Conservation (phyloP, 2,888 invertebrate species). For the Plebejus melissa region DNA sequence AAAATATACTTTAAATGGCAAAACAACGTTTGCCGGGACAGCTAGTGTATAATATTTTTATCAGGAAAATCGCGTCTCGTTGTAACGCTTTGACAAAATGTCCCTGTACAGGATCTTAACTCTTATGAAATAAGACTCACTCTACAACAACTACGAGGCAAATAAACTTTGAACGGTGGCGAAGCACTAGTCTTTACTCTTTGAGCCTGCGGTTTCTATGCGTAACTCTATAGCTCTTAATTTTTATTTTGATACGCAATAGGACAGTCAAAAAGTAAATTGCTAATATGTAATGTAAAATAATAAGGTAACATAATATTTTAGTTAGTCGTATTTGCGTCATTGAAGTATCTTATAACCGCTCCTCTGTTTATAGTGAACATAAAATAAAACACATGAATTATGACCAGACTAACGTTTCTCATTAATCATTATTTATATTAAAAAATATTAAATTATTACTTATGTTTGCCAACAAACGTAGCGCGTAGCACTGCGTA, state of each 20-base stretch:
- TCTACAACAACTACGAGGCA: background rate
- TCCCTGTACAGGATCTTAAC: background rate
- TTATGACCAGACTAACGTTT: background rate
- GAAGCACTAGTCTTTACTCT: background rate
- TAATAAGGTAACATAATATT: constrained; percentile 1
- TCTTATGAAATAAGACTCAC: background rate
- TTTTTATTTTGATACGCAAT: constrained; percentile 3
- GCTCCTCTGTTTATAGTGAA: background rate
- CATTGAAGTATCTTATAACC: background rate
- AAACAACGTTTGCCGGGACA: too few species aligned
- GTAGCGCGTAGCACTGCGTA: constrained; percentile 2
- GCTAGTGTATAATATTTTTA: background rate
- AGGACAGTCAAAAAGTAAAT: constrained; percentile 9
- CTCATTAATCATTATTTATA: background rate
- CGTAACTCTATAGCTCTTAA: background rate
- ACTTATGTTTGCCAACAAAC: background rate
- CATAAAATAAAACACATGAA: constrained; percentile 12
- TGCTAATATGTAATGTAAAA: background rate
- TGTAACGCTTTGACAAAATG: background rate
- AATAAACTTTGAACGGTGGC: background rate
- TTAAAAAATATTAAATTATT: background rate
- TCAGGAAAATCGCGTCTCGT: background rate
- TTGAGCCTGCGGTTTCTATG: constrained; percentile 1
- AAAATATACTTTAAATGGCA: too few species aligned
- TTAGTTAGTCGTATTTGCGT: background rate